Base-by-base conservation (phyloP, 1,140 invertebrate genomes). In the Drosophila mojavensis region DNA sequence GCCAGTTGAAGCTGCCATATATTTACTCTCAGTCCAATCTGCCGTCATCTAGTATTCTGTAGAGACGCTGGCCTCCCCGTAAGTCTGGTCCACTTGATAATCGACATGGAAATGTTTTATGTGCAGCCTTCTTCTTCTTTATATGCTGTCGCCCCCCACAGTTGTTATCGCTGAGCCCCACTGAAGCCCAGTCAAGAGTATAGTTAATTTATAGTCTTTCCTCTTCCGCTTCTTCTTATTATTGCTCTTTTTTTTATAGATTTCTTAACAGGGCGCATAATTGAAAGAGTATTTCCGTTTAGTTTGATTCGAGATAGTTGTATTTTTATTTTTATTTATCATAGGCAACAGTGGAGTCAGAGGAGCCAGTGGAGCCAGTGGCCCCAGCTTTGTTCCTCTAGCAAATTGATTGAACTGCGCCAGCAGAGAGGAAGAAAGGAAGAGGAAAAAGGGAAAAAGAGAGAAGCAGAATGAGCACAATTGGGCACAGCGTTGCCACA, bases 321-420 rank as follows among this genome's bases (percentile, higher is more conserved):
- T 36, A 28, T 11, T 26, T 11, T 11, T 50, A 24, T 45, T 45
- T 45, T 15, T 47, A 5, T 30, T 30, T 30, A 30, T 30, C 28
- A 30, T 30, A 3, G 28, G 4, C 28, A 5, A 30, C 28, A 30
- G 28, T 4, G 28, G 28, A 30, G 28, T 4, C n/a, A 7, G 28
- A 3, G 28, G 28, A 30, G 28, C 28, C n/a, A 7, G 3, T n/a
- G 7, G 13, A n/a, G 4, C n/a, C 3, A 7, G 48, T 56, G 28
- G 45, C 24, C 26, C 41, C 17, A 33, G 58, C 50, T 41, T 39
- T 64, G 53, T 41, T 39, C 70, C 67, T 54, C 67, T 70, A 58
- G 54, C 58, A 67, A 79, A 76, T 71, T 79, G 72, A 79, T 75
- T 79, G 66, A 79, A 64, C 58, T 50, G 17, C 65, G 70, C 33